A percentile compares a stretch with the other conserved stretches of the same genome.
phyloP scores from a whole-genome alignment of 2,113 vertebrate genomes.

The Condylura cristata region DNA sequence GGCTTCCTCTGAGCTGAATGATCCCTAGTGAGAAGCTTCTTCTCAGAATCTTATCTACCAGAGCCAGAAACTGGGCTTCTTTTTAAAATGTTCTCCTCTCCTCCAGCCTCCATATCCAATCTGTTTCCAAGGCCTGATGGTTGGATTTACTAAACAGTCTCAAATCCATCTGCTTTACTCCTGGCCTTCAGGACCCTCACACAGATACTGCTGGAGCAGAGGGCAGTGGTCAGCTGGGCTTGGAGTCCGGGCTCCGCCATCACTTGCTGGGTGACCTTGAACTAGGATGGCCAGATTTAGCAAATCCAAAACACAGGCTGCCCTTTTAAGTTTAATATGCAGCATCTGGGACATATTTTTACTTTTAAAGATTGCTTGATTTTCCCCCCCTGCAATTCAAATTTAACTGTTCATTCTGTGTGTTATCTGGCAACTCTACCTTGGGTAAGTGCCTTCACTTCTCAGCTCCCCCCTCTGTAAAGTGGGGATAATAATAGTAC shows the following conservation, averaged over 20 bases:
- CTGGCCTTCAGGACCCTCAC: not conserved
- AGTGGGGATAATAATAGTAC: not conserved
- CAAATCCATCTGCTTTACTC: not conserved
- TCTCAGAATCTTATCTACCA: not conserved
- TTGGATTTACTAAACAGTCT: slow-evolving; percentile 50
- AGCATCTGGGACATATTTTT: slow-evolving; percentile 23
- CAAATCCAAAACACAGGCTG: slow-evolving; percentile 7
- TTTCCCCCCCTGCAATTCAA: slow-evolving; percentile 65
- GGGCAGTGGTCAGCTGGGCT: not conserved
- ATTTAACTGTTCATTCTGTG: slow-evolving; percentile 60
- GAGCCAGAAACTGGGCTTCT: not conserved
- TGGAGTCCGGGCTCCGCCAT: not conserved
- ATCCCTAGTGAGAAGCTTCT: not conserved
- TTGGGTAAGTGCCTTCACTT: slow-evolving; percentile 45
- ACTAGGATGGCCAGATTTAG: not conserved
- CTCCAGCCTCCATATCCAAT: not conserved
- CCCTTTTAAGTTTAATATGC: slow-evolving; percentile 47
- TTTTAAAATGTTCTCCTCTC: not conserved
- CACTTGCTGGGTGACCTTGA: not conserved
- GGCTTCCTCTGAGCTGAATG: not conserved
- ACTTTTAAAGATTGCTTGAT: slow-evolving; percentile 1
- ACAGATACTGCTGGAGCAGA: not conserved
- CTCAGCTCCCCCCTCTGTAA: not conserved
- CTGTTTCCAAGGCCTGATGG: not conserved
- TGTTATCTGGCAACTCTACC: slow-evolving; percentile 44